Percentiles rank a stretch among this genome's conserved stretches.
These are phyloP conservation scores for Aselliscus stoliczkanus DNA, from an alignment of 2,797 vertebrate species.

Conservation along the genomic window DNA sequence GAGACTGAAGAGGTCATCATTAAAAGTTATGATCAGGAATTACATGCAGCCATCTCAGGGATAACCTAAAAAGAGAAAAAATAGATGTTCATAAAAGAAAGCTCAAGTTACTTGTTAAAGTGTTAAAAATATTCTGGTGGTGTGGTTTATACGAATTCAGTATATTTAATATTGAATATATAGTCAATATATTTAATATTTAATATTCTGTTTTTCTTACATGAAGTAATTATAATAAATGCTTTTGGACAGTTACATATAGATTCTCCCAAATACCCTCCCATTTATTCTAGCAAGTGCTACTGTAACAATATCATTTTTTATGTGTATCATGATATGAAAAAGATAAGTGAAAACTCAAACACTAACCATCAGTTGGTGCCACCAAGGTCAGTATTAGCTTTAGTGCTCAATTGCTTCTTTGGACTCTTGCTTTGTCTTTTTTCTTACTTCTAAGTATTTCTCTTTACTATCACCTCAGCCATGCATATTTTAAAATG, in stretches of 20 bases:
- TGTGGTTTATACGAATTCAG: not conserved
- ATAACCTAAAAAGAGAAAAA: not conserved
- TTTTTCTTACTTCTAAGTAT: not conserved
- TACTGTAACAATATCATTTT: not conserved
- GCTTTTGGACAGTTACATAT: not conserved
- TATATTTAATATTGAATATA: not conserved
- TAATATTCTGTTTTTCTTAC: not conserved
- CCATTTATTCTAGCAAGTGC: not conserved
- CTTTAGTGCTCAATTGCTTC: not conserved
- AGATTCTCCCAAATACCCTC: not conserved
- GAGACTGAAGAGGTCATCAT: not conserved
- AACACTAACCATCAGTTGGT: not conserved
- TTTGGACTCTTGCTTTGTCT: not conserved
- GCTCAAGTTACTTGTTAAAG: not conserved
- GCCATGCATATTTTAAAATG: not conserved
- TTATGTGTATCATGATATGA: not conserved
- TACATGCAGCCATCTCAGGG: not conserved
- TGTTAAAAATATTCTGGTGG: not conserved
- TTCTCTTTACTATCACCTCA: not conserved
- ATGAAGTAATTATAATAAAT: not conserved
- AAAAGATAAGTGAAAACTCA: not conserved
- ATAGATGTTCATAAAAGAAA: not conserved
- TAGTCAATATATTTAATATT: not conserved
- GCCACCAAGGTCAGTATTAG: not conserved
- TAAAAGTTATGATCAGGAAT: slow-evolving; percentile 6